These are phyloP conservation scores for Atta colombica DNA, from an alignment of 1,140 invertebrate genomes.

Conservation along the genomic window DNA sequence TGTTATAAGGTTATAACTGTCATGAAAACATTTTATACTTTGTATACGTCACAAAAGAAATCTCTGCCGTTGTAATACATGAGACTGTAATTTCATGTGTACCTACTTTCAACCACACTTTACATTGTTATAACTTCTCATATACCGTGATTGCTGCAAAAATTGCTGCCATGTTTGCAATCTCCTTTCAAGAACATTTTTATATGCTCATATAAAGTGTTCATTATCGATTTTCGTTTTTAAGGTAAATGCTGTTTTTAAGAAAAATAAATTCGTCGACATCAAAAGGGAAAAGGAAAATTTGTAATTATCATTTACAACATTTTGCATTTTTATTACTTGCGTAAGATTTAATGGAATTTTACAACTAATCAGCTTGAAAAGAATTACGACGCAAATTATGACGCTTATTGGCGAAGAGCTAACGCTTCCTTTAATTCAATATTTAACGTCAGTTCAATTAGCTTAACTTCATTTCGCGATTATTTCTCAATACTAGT, in stretches of 20 bases:
- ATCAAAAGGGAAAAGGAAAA: background rate
- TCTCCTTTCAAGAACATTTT: slow-evolving; percentile 17
- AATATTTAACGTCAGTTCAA: slow-evolving; percentile 30
- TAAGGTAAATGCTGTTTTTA: background rate
- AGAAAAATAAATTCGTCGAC: background rate
- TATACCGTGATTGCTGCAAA: slow-evolving; percentile 1
- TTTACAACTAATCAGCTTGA: background rate
- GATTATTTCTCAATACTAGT: slow-evolving; percentile 14
- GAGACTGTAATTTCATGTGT: no score
- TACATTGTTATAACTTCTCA: slow-evolving; percentile 2
- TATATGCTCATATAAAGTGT: background rate
- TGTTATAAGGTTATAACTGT: background rate
- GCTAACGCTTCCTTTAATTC: slow-evolving; percentile 27
- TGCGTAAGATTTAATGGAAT: background rate
- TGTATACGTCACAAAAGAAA: background rate
- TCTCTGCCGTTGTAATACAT: background rate
- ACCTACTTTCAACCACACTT: slow-evolving; percentile 10
- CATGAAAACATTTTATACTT: background rate
- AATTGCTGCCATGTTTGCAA: slow-evolving; percentile 22
- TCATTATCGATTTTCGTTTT: background rate
- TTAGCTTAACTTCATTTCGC: slow-evolving; percentile 25
- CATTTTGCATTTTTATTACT: background rate
- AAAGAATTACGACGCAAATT: slow-evolving; percentile 18
- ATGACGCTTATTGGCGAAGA: slow-evolving; percentile 21
- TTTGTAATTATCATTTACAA: background rate